Evolutionary conservation across 2,113 vertebrate species (phyloP).

Genomic region (Saguinus imperator): DNA sequence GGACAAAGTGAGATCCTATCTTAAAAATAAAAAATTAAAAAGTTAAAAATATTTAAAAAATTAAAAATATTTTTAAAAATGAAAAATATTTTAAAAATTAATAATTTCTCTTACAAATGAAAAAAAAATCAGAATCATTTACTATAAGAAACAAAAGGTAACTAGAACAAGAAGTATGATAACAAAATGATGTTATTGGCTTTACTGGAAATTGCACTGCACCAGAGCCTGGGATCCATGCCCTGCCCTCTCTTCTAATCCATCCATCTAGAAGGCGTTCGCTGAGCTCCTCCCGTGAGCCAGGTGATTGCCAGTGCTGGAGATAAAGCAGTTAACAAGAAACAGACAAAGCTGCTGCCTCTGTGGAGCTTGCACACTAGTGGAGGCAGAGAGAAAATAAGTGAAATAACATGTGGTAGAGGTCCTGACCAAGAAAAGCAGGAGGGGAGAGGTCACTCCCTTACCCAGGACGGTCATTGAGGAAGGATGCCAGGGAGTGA

Average conservation of each 20-base stretch:
- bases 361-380: neutral
- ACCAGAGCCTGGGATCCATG: rapidly evolving
- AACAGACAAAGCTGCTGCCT: neutral
- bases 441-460: no score
- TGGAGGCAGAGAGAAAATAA: neutral
- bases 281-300: rapidly evolving
- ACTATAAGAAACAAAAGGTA: conserved; percentile 26
- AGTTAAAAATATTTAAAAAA: no score
- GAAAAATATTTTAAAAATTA: neutral
- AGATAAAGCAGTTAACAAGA: neutral
- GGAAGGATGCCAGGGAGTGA: neutral
- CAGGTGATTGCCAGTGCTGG: neutral
- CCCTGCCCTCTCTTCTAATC: neutral
- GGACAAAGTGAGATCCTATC: no score
- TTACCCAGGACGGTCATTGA: neutral
- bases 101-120: neutral
- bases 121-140: neutral
- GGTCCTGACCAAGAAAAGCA: rapidly evolving
- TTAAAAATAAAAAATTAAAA: no score
- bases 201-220: neutral
- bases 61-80: no score
- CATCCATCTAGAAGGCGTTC: neutral
- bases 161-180: conserved; percentile 24
- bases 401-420: neutral
- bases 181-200: neutral